These are phyloP conservation scores for Zingel zingel DNA, from an alignment of 2,113 vertebrate genomes.

Conservation along the genomic window DNA sequence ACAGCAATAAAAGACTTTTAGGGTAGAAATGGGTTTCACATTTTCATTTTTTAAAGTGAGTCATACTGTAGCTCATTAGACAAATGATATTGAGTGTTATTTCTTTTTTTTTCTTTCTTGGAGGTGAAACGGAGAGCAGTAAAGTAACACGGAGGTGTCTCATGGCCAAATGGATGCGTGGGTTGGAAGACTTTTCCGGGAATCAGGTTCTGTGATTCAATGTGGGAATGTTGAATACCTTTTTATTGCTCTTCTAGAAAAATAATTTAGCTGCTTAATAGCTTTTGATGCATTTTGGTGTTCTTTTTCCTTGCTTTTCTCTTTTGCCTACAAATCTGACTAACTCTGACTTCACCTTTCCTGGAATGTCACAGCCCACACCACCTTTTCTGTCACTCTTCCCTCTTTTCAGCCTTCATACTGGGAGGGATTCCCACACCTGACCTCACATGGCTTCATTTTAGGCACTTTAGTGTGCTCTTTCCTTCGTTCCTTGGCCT, in stretches of 20 bases:
- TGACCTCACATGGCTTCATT: constrained; percentile 57
- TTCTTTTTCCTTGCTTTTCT: constrained; percentile 32
- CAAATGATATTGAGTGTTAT: constrained; percentile 53
- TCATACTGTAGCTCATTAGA: constrained; percentile 59
- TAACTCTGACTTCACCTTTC: constrained; percentile 59
- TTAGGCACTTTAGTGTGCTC: constrained; percentile 31
- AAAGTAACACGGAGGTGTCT: constrained; percentile 33
- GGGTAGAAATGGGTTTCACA: constrained; percentile 49
- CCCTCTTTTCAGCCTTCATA: constrained; percentile 19
- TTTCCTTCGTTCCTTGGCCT: constrained; percentile 23
- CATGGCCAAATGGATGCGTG: constrained; percentile 50
- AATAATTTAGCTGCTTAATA: constrained; percentile 55
- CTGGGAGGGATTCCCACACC: constrained; percentile 59
- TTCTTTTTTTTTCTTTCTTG: constrained; percentile 47
- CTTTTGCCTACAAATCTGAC: constrained; percentile 24
- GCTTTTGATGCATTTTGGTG: constrained; percentile 53
- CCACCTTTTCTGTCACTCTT: constrained; percentile 19
- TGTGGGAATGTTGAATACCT: constrained; percentile 57
- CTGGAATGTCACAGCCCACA: constrained; percentile 54
- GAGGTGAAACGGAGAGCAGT: constrained; percentile 46
- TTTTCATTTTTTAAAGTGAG: constrained; percentile 53
- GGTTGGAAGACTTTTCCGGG: constrained; percentile 58
- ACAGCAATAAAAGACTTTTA: constrained; percentile 39
- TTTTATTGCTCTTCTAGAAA: constrained; percentile 68
- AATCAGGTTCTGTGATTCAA: constrained; percentile 54